phyloP scores from a whole-genome alignment of 2,888 invertebrate genomes.

The Cotesia congregata region DNA sequence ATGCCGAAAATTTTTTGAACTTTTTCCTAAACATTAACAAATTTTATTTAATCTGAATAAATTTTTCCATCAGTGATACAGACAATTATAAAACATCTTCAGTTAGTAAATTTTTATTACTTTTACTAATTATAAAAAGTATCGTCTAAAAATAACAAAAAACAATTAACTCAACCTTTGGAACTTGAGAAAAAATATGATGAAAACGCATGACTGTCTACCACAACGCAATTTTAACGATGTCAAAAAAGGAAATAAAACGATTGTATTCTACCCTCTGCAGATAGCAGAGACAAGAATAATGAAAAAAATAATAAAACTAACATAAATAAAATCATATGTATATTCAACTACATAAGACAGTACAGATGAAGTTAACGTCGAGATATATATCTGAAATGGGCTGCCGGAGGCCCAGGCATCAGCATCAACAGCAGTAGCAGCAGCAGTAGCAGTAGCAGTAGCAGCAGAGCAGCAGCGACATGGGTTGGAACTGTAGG shows the following conservation, averaged over 20 bases:
- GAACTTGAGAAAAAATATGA: neutral
- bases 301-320: no score
- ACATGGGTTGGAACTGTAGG: slow-evolving; percentile 25
- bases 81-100: no score
- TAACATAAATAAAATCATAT: neutral
- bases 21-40: no score
- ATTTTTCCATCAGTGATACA: no score
- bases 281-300: neutral
- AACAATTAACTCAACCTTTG: neutral
- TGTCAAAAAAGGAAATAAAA: neutral
- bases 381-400: neutral
- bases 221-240: neutral
- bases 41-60: no score
- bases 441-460: neutral
- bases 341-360: neutral
- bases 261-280: neutral
- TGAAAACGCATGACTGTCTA: neutral
- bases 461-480: slow-evolving; percentile 11
- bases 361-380: neutral
- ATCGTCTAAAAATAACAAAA: neutral
- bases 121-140: neutral
- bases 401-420: slow-evolving; percentile 16
- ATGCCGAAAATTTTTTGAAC: no score
- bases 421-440: neutral
- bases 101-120: neutral